These are phyloP conservation scores for Gymnarchus niloticus DNA, from an alignment of 2,113 vertebrate genomes.

Conservation along the genomic window DNA sequence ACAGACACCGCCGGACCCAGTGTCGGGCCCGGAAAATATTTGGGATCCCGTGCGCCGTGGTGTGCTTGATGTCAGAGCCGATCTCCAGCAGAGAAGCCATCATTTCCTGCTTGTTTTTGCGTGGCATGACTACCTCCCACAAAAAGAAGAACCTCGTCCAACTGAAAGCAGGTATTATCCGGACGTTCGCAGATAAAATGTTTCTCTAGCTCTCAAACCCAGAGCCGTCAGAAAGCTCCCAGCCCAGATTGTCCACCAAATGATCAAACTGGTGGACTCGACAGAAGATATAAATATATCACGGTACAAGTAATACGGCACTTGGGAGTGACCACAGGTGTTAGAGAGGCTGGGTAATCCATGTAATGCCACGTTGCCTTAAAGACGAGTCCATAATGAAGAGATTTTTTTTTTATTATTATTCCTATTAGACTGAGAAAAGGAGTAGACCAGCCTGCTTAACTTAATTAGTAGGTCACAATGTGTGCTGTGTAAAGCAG, in stretches of 20 bases:
- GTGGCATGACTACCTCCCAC: neutral
- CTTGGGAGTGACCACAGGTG: slow-evolving; percentile 17
- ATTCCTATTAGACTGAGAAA: neutral
- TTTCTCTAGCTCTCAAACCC: neutral
- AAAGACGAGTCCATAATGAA: neutral
- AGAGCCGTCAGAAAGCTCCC: neutral
- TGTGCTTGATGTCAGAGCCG: slow-evolving; percentile 29
- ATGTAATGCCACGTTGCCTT: neutral
- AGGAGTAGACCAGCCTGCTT: neutral
- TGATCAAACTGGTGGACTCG: neutral
- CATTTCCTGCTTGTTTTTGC: neutral
- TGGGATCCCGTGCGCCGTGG: slow-evolving; percentile 39
- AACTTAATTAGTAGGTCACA: neutral
- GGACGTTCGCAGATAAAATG: neutral
- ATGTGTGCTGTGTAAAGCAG: neutral
- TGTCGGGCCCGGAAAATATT: slow-evolving; percentile 38
- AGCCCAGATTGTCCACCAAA: neutral
- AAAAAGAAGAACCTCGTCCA: neutral
- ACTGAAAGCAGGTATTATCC: neutral
- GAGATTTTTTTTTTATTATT: neutral
- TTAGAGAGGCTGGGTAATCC: slow-evolving; percentile 5
- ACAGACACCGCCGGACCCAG: slow-evolving; percentile 37
- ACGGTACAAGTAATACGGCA: neutral
- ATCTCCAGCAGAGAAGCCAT: slow-evolving; percentile 13
- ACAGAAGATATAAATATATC: neutral